phyloP scores from a whole-genome alignment of 1,140 invertebrate species.

The Protaetia brevitarsis region DNA sequence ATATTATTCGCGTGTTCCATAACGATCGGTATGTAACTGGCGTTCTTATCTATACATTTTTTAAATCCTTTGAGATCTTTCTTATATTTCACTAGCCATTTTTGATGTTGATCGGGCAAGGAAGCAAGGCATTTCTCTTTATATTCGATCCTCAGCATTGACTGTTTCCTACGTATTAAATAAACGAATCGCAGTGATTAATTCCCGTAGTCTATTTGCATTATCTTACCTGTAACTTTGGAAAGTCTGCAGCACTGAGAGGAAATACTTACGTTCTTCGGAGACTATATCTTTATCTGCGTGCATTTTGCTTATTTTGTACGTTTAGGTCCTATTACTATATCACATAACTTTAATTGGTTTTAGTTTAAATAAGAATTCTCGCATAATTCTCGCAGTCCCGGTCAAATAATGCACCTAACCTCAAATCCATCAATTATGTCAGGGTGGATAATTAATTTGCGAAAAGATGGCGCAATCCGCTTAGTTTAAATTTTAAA shows the following conservation, averaged over 20 bases:
- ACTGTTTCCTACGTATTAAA: constrained; percentile 54
- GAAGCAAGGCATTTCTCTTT: constrained; percentile 71
- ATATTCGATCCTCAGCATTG: constrained; percentile 63
- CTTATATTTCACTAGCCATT: constrained; percentile 70
- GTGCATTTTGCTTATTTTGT: constrained; percentile 1
- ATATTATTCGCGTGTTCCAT: constrained; percentile 77
- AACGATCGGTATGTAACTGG: constrained; percentile 78
- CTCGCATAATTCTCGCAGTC: too few species aligned
- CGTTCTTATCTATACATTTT: constrained; percentile 80
- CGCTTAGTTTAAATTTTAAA: background rate
- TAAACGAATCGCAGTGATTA: constrained; percentile 26
- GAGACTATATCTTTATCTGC: constrained; percentile 25
- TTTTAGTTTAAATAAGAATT: background rate
- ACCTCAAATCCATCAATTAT: background rate
- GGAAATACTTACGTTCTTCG: constrained; percentile 71
- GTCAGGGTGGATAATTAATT: background rate
- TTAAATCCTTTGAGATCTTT: constrained; percentile 72
- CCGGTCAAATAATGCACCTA: background rate
- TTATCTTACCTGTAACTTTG: constrained; percentile 71
- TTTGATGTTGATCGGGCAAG: constrained; percentile 73
- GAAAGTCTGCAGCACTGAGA: constrained; percentile 74
- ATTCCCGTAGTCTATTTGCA: too few species aligned
- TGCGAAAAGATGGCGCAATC: background rate
- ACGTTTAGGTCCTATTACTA: background rate
- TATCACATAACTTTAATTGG: constrained; percentile 7